Conservation (phyloP, 1,140 invertebrate species). For the Eciton burchellii region DNA sequence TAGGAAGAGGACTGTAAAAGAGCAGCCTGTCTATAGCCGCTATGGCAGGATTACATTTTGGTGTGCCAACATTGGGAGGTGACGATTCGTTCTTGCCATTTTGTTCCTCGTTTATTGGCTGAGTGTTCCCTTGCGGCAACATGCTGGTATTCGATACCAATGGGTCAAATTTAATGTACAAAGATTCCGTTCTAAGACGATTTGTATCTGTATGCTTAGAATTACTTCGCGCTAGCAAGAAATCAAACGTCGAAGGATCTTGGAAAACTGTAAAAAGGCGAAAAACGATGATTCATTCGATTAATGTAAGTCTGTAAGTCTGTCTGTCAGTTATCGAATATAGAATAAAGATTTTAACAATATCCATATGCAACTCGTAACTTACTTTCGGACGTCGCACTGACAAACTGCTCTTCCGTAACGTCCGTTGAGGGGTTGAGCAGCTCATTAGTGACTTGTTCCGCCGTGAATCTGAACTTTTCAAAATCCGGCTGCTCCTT, state of each 20-base stretch:
- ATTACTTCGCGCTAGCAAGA: constrained; percentile 75
- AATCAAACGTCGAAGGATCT: constrained; percentile 82
- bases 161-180: constrained; percentile 88
- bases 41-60: constrained; percentile 81
- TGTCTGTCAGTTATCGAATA: not conserved
- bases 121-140: constrained; percentile 80
- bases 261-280: constrained; percentile 79
- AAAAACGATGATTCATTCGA: constrained; percentile 25
- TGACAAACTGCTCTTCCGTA: constrained; percentile 73
- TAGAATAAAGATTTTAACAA: not conserved
- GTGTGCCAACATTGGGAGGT: constrained; percentile 70
- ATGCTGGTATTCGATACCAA: constrained; percentile 84
- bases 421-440: constrained; percentile 70
- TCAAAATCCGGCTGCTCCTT: constrained; percentile 65
- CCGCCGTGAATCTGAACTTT: constrained; percentile 70
- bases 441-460: constrained; percentile 78
- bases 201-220: constrained; percentile 55
- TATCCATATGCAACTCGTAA: not conserved
- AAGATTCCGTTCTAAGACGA: constrained; percentile 86
- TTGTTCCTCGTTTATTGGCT: constrained; percentile 72
- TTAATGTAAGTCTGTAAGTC: constrained; percentile 14
- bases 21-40: constrained; percentile 84
- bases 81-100: constrained; percentile 76
- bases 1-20: constrained; percentile 79
- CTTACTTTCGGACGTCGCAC: constrained; percentile 77